Conservation (phyloP, 2,888 invertebrate species). For the Drosophila fulvimacula region DNA sequence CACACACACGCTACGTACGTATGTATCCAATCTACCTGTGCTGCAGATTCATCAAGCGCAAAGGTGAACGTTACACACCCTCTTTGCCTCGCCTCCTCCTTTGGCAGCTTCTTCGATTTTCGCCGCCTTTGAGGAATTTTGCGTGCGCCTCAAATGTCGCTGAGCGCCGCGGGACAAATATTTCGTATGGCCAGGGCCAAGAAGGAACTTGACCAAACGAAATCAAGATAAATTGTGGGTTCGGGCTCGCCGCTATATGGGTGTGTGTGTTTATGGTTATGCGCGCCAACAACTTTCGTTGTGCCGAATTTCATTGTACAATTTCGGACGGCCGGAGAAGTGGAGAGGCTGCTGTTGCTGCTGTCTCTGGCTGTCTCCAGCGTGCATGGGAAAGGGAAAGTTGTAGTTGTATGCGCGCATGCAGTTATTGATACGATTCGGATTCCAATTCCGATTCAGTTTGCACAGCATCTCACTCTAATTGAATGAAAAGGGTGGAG, state of each 20-base stretch:
- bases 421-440: conserved; percentile 68
- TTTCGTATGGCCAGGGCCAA: conserved; percentile 41
- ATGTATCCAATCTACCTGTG: conserved; percentile 43
- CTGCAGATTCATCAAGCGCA: conserved; percentile 59
- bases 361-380: neutral
- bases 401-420: conserved; percentile 43
- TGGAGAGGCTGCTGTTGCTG: conserved; percentile 12
- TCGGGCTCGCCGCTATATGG: conserved; percentile 37
- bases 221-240: conserved; percentile 74
- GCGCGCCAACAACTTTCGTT: conserved; percentile 74
- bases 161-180: conserved; percentile 20
- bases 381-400: conserved; percentile 74
- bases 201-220: conserved; percentile 59
- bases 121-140: conserved; percentile 55
- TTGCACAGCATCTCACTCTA: conserved; percentile 35
- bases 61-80: conserved; percentile 35
- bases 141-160: conserved; percentile 39
- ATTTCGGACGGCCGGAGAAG: conserved; percentile 27
- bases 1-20: conserved; percentile 10
- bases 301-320: conserved; percentile 78
- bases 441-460: conserved; percentile 20
- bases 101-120: conserved; percentile 23
- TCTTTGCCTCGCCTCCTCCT: conserved; percentile 5
- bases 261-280: conserved; percentile 37
- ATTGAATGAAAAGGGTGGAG: conserved; percentile 74